Evolutionary conservation across 2,797 vertebrate genomes (phyloP).

Genomic region (Oreonectes daqikongensis): DNA sequence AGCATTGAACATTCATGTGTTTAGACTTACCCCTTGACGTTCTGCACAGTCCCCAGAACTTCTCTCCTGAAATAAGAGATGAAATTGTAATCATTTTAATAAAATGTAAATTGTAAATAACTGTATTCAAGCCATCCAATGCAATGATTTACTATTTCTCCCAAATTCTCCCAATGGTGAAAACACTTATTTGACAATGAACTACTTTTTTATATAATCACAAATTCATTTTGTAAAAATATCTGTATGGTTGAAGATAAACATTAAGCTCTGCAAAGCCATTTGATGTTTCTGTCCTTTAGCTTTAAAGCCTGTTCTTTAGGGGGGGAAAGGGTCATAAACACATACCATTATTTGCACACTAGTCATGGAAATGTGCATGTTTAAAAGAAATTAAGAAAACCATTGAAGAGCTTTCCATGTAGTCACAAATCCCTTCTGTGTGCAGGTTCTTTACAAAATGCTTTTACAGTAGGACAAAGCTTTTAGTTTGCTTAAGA

Average conservation of each 20-base stretch:
- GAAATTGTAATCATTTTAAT: no score
- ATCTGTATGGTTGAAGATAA: slow-evolving; percentile 30
- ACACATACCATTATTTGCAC: slow-evolving; percentile 10
- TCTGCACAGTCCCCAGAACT: background rate
- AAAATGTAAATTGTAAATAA: no score
- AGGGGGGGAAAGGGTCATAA: slow-evolving; percentile 28
- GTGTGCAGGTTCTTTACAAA: slow-evolving; percentile 8
- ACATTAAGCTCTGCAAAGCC: background rate
- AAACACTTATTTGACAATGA: background rate
- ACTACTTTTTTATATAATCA: background rate
- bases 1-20: background rate
- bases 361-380: slow-evolving; percentile 26
- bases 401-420: background rate
- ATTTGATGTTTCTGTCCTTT: slow-evolving; percentile 23
- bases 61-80: slow-evolving; percentile 23
- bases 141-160: background rate
- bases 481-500: slow-evolving; percentile 6
- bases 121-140: no score
- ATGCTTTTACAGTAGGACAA: slow-evolving; percentile 15
- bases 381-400: slow-evolving; percentile 19
- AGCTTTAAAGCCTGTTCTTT: slow-evolving; percentile 17
- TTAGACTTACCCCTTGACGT: slow-evolving; percentile 32
- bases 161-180: background rate
- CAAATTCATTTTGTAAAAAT: background rate
- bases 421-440: background rate